Evolutionary conservation across 1,140 invertebrate genomes (phyloP).

Genomic region (Camponotus floridanus): DNA sequence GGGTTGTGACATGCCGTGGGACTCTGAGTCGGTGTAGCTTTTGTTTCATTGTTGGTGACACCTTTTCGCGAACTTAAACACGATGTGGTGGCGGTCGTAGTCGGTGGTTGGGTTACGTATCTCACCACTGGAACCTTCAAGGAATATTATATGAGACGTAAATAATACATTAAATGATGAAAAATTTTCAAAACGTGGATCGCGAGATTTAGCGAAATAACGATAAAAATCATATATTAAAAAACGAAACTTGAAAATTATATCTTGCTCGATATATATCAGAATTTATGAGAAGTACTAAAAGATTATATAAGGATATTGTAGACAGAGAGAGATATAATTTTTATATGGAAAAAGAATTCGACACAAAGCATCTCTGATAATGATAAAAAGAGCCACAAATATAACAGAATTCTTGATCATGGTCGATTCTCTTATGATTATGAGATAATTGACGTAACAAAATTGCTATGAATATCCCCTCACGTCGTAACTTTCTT

Average conservation of each 20-base stretch:
- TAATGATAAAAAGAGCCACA: background rate
- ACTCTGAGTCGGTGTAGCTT: slow-evolving; percentile 81
- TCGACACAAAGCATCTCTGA: background rate
- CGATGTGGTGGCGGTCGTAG: slow-evolving; percentile 79
- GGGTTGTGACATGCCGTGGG: slow-evolving; percentile 76
- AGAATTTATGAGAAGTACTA: background rate
- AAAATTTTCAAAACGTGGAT: background rate
- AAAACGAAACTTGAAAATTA: background rate
- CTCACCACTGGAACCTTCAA: slow-evolving; percentile 78
- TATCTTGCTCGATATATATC: background rate
- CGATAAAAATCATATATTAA: background rate
- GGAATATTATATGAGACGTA: slow-evolving; percentile 55
- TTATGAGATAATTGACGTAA: slow-evolving; percentile 35
- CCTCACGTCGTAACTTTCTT: background rate
- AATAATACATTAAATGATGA: slow-evolving; percentile 6
- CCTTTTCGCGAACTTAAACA: slow-evolving; percentile 76
- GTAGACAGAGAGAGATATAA: background rate
- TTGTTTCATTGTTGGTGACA: slow-evolving; percentile 81
- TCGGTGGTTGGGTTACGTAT: slow-evolving; percentile 77
- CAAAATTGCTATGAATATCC: background rate
- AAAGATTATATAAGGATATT: background rate
- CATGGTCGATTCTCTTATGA: background rate
- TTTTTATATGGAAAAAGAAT: slow-evolving; percentile 18
- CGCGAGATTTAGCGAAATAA: background rate
- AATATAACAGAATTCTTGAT: background rate